Conservation (phyloP, 37 sponge, comb jelly and placozoan genomes). For the Corticium candelabrum region DNA sequence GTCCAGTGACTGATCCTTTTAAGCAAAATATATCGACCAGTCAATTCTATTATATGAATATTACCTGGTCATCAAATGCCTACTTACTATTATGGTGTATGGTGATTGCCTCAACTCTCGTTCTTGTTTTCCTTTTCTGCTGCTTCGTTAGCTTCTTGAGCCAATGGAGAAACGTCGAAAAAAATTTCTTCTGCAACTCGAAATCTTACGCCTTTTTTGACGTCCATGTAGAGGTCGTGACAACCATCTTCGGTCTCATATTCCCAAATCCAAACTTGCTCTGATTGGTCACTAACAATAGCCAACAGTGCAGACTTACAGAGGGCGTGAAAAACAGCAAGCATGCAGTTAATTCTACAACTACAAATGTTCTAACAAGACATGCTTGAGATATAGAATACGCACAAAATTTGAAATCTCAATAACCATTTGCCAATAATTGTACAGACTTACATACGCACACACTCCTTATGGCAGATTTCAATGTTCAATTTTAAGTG, state of each 20-base stretch:
- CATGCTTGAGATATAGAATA: no score
- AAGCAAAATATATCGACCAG: background rate
- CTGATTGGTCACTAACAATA: conserved; percentile 52
- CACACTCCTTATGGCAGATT: no score
- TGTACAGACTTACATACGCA: no score
- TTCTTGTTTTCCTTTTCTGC: background rate
- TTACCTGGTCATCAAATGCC: no score
- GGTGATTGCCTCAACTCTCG: background rate
- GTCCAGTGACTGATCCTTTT: conserved; percentile 78
- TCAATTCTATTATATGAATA: no score
- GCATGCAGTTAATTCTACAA: no score
- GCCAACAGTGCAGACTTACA: no score
- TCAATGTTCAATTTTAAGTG: no score
- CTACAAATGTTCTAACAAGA: no score
- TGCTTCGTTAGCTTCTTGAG: background rate
- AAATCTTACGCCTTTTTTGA: conserved; percentile 80
- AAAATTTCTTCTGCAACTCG: conserved; percentile 70
- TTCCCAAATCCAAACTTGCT: conserved; percentile 96
- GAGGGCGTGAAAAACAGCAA: no score
- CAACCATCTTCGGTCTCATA: conserved; percentile 67
- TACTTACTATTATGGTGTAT: background rate
- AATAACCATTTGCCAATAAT: no score
- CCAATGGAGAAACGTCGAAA: conserved; percentile 51
- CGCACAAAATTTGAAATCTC: no score
- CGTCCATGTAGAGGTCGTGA: conserved; percentile 91